Evolutionary conservation across 2,113 vertebrate genomes (phyloP).

Genomic region (Leptocoma aspasia): DNA sequence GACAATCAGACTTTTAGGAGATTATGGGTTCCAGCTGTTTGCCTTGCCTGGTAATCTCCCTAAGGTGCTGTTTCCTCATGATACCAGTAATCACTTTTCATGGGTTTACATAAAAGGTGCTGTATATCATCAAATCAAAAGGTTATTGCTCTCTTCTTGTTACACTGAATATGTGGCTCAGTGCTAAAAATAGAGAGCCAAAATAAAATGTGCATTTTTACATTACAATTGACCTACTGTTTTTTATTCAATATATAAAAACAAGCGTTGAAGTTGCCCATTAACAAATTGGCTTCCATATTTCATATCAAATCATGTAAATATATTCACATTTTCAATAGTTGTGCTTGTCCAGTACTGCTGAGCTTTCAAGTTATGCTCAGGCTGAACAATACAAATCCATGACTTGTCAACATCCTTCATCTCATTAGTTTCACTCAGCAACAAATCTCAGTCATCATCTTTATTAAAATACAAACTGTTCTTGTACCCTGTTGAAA

Average conservation of each 20-base stretch:
- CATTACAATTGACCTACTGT: not conserved
- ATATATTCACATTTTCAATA: not conserved
- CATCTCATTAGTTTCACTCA: not conserved
- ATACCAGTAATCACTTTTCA: conserved; percentile 25
- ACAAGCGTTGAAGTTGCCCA: not conserved
- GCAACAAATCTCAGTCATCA: not conserved
- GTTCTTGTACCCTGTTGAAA: not conserved
- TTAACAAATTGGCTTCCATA: not conserved
- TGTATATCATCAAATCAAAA: conserved; percentile 36
- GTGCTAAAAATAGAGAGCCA: not conserved
- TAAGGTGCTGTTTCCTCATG: not conserved
- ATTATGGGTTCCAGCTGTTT: conserved; percentile 25
- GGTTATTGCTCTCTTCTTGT: conserved; percentile 2
- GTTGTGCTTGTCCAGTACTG: not conserved
- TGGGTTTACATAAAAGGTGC: conserved; percentile 18
- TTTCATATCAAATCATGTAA: not conserved
- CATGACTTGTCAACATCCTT: not conserved
- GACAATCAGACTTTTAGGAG: not conserved
- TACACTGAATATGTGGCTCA: not conserved
- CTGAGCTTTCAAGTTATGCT: not conserved
- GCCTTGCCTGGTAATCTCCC: not conserved
- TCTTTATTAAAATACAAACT: not conserved
- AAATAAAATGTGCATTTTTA: not conserved
- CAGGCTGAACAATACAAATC: not conserved
- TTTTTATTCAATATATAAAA: not conserved